A percentile compares a stretch with the other conserved stretches of the same genome.
Evolutionary conservation across 2,113 vertebrate genomes (phyloP).

Genomic region (Chloebia gouldiae): DNA sequence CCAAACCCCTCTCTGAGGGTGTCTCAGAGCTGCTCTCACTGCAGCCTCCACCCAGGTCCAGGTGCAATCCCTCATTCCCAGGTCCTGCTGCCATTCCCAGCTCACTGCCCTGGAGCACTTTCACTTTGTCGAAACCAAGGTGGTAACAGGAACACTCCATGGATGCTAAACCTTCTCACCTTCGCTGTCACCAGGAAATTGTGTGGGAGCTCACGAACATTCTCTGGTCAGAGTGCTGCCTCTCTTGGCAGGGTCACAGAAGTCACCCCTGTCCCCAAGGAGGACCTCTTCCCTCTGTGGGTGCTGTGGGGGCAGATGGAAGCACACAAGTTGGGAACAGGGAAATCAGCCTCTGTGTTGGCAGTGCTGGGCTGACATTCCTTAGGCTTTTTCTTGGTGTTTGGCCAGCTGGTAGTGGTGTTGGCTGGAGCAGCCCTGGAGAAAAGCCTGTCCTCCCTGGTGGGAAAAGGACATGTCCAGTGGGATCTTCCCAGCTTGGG

Average conservation of each 20-base stretch:
- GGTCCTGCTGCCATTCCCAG: not conserved
- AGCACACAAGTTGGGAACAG: not conserved
- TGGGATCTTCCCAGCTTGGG: not conserved
- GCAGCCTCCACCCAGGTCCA: not conserved
- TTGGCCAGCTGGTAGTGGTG: not conserved
- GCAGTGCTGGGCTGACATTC: not conserved
- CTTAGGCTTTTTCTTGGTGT: not conserved
- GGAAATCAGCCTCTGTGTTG: fast-evolving
- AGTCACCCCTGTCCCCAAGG: not conserved
- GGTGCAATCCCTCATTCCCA: not conserved
- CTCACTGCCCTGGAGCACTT: not conserved
- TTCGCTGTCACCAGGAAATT: fast-evolving
- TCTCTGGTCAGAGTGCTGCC: not conserved
- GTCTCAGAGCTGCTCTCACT: not conserved
- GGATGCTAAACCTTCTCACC: not conserved
- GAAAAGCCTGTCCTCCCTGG: not conserved
- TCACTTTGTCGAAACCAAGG: not conserved
- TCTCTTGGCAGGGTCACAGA: not conserved
- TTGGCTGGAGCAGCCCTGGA: not conserved
- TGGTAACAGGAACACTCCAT: not conserved
- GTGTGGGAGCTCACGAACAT: not conserved
- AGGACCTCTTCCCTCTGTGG: not conserved
- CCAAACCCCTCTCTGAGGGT: not conserved
- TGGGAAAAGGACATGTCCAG: not conserved
- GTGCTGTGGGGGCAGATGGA: not conserved